Conservation (phyloP, 2,113 vertebrate genomes). For the Willisornis vidua region DNA sequence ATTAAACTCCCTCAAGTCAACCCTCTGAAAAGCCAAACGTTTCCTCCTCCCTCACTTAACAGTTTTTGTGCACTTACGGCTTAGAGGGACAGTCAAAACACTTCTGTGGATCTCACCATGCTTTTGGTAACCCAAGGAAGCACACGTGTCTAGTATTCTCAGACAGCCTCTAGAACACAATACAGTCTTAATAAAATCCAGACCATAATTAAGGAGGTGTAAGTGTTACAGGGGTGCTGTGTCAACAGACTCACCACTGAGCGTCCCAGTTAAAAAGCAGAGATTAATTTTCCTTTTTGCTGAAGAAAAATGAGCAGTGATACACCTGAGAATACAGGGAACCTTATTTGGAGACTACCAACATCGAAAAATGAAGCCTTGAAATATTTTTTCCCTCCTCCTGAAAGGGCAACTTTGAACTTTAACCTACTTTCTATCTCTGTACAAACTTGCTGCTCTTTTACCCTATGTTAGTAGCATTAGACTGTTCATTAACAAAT, state of each 20-base stretch:
- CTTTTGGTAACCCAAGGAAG: background rate
- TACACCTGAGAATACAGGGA: background rate
- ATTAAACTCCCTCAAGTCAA: background rate
- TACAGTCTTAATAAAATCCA: background rate
- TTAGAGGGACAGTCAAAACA: background rate
- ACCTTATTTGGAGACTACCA: background rate
- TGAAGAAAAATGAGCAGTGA: background rate
- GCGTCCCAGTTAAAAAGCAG: background rate
- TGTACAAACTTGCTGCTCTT: background rate
- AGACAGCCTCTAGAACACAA: background rate
- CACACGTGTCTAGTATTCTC: rapidly evolving
- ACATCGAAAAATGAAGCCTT: background rate
- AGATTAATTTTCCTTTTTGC: background rate
- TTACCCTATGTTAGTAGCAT: background rate
- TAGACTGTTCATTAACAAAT: background rate
- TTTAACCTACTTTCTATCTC: conserved; percentile 25
- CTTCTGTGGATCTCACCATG: background rate
- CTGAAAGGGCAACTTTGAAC: background rate
- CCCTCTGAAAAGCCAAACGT: background rate
- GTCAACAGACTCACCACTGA: background rate
- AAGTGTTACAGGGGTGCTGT: background rate
- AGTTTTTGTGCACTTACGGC: background rate
- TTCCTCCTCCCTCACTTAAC: background rate
- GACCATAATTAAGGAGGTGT: background rate
- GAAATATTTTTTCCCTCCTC: background rate